Evolutionary conservation across 2,113 vertebrate species (phyloP), one percentile per base, ranked within the genome.

Genomic region (Pygathrix nemaeus): DNA sequence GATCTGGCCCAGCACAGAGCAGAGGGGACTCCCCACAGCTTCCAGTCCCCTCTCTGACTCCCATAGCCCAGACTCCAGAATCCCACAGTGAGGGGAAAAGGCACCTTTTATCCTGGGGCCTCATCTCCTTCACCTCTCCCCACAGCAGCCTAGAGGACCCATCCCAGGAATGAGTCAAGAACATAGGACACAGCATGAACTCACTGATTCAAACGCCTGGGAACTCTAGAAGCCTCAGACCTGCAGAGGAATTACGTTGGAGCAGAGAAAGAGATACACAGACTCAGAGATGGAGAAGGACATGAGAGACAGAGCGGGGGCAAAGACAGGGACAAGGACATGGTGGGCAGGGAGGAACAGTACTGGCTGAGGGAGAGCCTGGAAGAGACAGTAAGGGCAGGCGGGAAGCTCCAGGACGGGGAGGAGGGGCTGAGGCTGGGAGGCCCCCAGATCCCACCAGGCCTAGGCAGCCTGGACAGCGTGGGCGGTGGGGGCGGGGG

Each of bases 381-480:
- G 94, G 92, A 79, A 97, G 85, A 94, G 96, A 97, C 92, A 80
- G 68, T 95, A 70, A 73, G 88, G 80, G 88, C 27, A 16, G 94
- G 91, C 52, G 12, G 93, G 96, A 97, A 97, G 95, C 94, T 97
- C 92, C 87, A 66, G 59, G 95, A 96, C 14, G 14, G 27, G 83
- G 90, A 97, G 97, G 97, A 96, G 93, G 84, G 95, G 87, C 92
- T 27, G 70, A 88, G 88, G 96, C 96, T n/a, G 45, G 84, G 97
- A 97, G 97, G 97, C 95, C 97, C 97, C 96, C 96, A 96, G 94
- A 96, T 98, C 97, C 97, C 98, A 97, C 96, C 96, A 98, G 97
- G 89, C 96, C 95, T 89, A 94, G 96, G 90, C 96, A 96, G 94
- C 94, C 92, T 97, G 96, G 97, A 97, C 96, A 95, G 95, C 43